phyloP scores from a whole-genome alignment of 2,113 vertebrate genomes.

The Corapipo altera region DNA sequence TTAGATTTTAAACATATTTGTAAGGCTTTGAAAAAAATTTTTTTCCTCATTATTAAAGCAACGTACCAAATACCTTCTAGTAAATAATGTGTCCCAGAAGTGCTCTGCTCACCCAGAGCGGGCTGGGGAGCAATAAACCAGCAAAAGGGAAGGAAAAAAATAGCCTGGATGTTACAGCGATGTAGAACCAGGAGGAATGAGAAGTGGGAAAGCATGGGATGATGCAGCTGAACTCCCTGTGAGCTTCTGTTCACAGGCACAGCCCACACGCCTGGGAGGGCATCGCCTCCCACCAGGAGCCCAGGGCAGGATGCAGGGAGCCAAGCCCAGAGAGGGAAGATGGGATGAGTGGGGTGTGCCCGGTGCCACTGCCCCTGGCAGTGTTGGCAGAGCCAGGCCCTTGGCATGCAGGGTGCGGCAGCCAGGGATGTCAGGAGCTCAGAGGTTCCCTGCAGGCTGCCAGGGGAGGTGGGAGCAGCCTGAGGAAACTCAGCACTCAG shows the following conservation, averaged over 20 bases:
- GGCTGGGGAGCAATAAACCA: constrained; percentile 17
- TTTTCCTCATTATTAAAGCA: constrained; percentile 58
- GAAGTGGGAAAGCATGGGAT: neutral
- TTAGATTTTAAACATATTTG: constrained; percentile 72
- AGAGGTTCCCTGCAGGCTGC: neutral
- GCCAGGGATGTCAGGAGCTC: neutral
- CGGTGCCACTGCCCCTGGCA: neutral
- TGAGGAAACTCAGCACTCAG: neutral
- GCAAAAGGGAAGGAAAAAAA: constrained; percentile 18
- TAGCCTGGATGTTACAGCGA: neutral
- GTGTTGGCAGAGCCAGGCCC: neutral
- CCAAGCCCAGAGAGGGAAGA: neutral
- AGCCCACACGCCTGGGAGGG: neutral
- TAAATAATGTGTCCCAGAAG: constrained; percentile 60
- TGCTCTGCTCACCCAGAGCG: neutral
- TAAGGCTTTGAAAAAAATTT: constrained; percentile 30
- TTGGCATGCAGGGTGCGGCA: neutral
- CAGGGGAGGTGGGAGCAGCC: neutral
- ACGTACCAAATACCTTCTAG: constrained; percentile 57
- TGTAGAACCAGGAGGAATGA: neutral
- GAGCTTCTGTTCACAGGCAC: neutral
- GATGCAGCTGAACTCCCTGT: neutral
- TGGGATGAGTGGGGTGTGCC: neutral
- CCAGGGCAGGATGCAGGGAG: neutral
- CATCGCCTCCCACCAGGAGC: neutral